These are phyloP conservation scores for Danio rerio DNA, from an alignment of 2,113 vertebrate genomes.

Conservation along the genomic window DNA sequence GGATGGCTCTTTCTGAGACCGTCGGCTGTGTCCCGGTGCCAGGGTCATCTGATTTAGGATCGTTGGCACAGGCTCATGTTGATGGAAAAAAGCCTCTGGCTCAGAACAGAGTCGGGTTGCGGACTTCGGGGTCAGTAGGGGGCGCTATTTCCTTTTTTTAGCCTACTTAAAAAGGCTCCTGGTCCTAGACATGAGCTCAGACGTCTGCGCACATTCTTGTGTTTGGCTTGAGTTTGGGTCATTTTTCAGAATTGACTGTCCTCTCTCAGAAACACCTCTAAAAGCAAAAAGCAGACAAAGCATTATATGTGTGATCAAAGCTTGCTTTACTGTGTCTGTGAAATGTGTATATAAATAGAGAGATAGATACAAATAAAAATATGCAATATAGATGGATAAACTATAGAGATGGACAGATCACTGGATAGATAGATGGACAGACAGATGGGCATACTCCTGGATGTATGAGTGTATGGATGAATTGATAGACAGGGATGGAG, in stretches of 20 bases:
- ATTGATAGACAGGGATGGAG: too few species aligned
- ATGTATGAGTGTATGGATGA: too few species aligned
- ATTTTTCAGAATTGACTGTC: constrained; percentile 17
- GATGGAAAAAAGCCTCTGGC: constrained; percentile 28
- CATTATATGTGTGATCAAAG: background rate
- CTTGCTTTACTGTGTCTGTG: background rate
- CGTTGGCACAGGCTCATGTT: constrained; percentile 25
- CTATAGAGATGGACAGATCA: background rate
- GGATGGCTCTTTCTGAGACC: constrained; percentile 21
- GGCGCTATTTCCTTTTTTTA: constrained; percentile 47
- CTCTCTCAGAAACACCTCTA: background rate
- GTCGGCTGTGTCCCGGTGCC: background rate
- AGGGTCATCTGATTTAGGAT: constrained; percentile 14
- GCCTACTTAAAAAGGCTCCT: background rate
- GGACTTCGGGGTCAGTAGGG: constrained; percentile 36
- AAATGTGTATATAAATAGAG: too few species aligned
- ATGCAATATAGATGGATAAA: background rate
- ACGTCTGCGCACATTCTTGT: constrained; percentile 6
- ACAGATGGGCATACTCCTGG: background rate
- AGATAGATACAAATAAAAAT: background rate
- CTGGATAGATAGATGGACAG: background rate
- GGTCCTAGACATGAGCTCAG: constrained; percentile 20
- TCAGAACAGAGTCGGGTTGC: background rate
- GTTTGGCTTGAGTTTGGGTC: background rate
- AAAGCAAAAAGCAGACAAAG: background rate